Base-by-base conservation (phyloP, 2,113 vertebrate genomes). In the Mugil cephalus region DNA sequence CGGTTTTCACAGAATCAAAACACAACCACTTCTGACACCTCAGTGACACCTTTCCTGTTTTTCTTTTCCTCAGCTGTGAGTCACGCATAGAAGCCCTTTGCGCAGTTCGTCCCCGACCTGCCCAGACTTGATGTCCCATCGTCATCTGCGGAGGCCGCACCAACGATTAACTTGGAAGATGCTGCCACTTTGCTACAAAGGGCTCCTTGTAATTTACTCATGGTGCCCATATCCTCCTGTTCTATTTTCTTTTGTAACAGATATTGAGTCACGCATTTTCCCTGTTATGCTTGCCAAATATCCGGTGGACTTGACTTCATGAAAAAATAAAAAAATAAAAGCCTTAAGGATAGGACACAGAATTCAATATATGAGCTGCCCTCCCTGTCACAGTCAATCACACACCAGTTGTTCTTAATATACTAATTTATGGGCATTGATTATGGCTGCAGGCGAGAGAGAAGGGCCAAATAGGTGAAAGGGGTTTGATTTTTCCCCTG, bases 371-470 rank as follows among this genome's bases (percentile, higher is more conserved):
- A 43, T 4, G 7, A 4, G 2, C 30, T 13, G n/a, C 21, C 15
- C 12, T 10, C 65, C 14, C 56, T 21, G 21, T 52, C 40, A 51
- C 17, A 61, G 54, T 86, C 80, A 62, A 66, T 83, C 45, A 69
- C 61, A 73, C 65, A 70, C 84, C 82, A 79, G 82, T 80, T 82
- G 60, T 77, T 54, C 59, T 82, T 74, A 52, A 79, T 60, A 48
- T 46, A 79, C 48, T 74, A 13, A 85, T 87, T 74, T 78, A 60
- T 53, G 30, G 13, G 7, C 12, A 88, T 83, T 73, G 82, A 89
- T 60, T 54, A 24, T 47, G 36, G 30, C 89, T 62, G 5, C 1
- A 36, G 75, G 79, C 75, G 7, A 19, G 4, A 66, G 14, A 76
- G 15, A 69, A 35, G 14, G 15, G 36, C 19, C 48, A 63, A 63